phyloP scores from a whole-genome alignment of 2,888 invertebrate genomes.

The Volucella zonaria region DNA sequence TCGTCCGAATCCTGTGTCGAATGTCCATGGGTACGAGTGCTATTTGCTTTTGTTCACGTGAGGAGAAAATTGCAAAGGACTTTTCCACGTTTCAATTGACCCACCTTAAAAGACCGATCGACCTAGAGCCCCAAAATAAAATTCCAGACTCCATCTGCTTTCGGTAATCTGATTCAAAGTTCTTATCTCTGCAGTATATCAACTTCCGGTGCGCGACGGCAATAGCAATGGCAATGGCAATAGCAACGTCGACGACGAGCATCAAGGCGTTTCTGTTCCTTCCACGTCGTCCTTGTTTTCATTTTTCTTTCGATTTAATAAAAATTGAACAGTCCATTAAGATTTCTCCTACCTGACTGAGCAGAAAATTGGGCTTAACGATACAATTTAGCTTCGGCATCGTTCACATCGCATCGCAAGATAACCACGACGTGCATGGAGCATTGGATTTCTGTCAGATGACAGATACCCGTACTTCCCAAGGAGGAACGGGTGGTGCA shows the following conservation, averaged over 20 bases:
- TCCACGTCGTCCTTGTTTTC: slow-evolving; percentile 6
- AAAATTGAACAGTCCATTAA: slow-evolving; percentile 79
- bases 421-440: slow-evolving; percentile 44
- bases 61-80: slow-evolving; percentile 30
- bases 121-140: slow-evolving; percentile 5
- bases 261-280: slow-evolving; percentile 2
- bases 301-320: slow-evolving; percentile 74
- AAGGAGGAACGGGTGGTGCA: background rate
- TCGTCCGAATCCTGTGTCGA: background rate
- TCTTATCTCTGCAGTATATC: slow-evolving; percentile 61
- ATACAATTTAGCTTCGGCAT: slow-evolving; percentile 59
- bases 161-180: slow-evolving; percentile 61
- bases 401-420: slow-evolving; percentile 48
- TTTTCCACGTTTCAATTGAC: slow-evolving; percentile 31
- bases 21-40: slow-evolving; percentile 19
- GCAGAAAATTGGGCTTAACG: slow-evolving; percentile 74
- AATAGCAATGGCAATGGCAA: background rate
- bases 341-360: slow-evolving; percentile 78
- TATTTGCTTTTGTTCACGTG: slow-evolving; percentile 14
- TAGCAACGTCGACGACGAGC: background rate
- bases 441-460: background rate
- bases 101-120: slow-evolving; percentile 10
- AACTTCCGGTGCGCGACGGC: slow-evolving; percentile 44
- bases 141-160: background rate
- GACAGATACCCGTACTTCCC: no score